These are phyloP conservation scores for Ciconia nigra DNA, from an alignment of 2,797 vertebrate species.

Conservation along the genomic window DNA sequence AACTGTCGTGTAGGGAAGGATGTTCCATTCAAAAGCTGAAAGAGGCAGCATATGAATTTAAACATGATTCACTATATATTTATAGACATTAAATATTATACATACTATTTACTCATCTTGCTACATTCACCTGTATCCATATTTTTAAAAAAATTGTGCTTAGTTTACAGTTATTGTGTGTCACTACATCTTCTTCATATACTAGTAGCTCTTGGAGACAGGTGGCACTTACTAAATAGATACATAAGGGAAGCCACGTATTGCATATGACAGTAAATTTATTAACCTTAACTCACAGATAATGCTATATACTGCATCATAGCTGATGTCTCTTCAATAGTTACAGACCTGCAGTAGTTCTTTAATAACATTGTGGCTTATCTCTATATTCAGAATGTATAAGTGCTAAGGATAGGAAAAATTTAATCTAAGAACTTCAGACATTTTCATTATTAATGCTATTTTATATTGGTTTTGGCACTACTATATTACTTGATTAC, in stretches of 20 bases:
- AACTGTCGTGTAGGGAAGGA: background rate
- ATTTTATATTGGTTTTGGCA: background rate
- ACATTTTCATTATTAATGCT: background rate
- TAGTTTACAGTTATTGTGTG: background rate
- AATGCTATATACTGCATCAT: background rate
- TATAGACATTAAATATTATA: background rate
- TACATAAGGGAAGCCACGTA: background rate
- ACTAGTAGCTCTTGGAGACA: background rate
- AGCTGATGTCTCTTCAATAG: background rate
- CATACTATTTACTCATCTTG: background rate
- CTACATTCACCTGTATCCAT: background rate
- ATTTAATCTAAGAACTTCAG: background rate
- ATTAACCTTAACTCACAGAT: background rate
- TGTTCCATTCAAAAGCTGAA: background rate
- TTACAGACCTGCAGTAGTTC: background rate
- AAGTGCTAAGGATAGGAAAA: background rate
- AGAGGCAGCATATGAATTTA: background rate
- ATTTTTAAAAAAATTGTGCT: background rate
- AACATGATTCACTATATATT: background rate
- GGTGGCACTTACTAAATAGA: background rate
- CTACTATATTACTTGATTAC: background rate
- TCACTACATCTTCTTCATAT: background rate
- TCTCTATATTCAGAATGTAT: background rate
- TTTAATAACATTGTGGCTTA: background rate
- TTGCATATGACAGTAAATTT: background rate